phyloP scores from a whole-genome alignment of 2,797 vertebrate genomes.

The Sebastes variabilis region DNA sequence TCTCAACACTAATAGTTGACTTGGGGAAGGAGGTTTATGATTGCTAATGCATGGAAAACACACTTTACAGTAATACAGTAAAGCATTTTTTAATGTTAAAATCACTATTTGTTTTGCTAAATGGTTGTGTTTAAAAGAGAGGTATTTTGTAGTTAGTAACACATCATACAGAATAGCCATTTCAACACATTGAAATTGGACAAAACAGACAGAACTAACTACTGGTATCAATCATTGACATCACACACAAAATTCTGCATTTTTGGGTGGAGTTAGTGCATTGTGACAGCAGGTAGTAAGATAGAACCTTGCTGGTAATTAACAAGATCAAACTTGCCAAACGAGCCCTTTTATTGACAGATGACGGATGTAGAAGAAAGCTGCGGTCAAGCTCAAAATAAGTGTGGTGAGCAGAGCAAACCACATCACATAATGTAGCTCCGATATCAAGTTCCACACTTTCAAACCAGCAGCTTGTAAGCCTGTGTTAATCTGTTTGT shows the following conservation, averaged over 20 bases:
- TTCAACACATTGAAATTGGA: not conserved
- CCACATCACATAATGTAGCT: conserved; percentile 34
- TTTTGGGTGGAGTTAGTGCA: not conserved
- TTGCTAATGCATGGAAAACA: not conserved
- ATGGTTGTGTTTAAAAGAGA: not conserved
- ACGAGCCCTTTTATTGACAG: conserved; percentile 26
- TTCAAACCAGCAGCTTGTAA: conserved; percentile 17
- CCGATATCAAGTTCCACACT: conserved; percentile 13
- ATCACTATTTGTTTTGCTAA: not conserved
- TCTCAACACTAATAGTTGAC: not conserved
- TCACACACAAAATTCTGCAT: not conserved
- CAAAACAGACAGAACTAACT: not conserved
- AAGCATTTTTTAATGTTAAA: too few relatives aligned
- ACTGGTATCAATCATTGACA: not conserved
- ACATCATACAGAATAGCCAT: not conserved
- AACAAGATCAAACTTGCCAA: conserved; percentile 10
- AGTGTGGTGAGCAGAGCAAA: conserved; percentile 2
- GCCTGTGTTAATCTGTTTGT: not conserved
- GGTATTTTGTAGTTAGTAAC: not conserved
- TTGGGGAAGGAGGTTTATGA: not conserved
- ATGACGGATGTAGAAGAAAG: conserved; percentile 21
- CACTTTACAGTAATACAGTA: not conserved
- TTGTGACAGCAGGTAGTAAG: not conserved
- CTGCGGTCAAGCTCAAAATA: conserved; percentile 18
- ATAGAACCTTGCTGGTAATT: not conserved